Conservation (phyloP, 2,888 invertebrate genomes). For the Bombylius discolor region DNA sequence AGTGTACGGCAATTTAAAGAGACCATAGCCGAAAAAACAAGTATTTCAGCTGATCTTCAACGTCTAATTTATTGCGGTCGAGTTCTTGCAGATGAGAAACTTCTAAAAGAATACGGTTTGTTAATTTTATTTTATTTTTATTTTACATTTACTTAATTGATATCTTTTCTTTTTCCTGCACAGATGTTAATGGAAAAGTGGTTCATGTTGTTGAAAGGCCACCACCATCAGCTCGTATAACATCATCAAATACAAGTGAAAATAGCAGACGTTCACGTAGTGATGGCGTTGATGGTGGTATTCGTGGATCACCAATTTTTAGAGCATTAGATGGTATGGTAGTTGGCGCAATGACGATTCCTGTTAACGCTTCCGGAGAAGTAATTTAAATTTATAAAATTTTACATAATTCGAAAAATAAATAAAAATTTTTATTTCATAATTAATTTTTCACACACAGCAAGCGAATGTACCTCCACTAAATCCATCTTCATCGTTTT, state of each 20-base stretch:
- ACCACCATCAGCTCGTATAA: conserved; percentile 47
- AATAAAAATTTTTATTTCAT: conserved; percentile 1
- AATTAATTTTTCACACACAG: conserved; percentile 15
- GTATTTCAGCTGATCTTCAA: conserved; percentile 68
- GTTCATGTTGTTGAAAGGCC: conserved; percentile 82
- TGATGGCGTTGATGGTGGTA: conserved; percentile 26
- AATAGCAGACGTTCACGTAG: conserved; percentile 32
- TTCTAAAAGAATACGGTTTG: conserved; percentile 68
- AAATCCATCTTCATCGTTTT: conserved; percentile 34
- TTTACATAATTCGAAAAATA: too few relatives aligned
- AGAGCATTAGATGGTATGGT: conserved; percentile 35
- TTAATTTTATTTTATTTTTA: background rate
- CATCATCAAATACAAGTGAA: conserved; percentile 20
- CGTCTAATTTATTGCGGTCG: conserved; percentile 90
- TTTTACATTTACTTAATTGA: background rate
- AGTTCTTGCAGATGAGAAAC: conserved; percentile 78
- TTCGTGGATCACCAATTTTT: conserved; percentile 29
- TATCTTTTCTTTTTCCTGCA: conserved; percentile 9
- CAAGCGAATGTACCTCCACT: conserved; percentile 28
- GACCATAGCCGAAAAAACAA: conserved; percentile 61
- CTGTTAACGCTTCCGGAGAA: conserved; percentile 22
- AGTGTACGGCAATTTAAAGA: conserved; percentile 74
- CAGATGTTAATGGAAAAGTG: conserved; percentile 83
- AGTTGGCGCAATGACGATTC: conserved; percentile 36
- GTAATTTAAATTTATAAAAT: conserved; percentile 8